phyloP scores from a whole-genome alignment of 1,140 invertebrate species.

The Dendroctonus valens region DNA sequence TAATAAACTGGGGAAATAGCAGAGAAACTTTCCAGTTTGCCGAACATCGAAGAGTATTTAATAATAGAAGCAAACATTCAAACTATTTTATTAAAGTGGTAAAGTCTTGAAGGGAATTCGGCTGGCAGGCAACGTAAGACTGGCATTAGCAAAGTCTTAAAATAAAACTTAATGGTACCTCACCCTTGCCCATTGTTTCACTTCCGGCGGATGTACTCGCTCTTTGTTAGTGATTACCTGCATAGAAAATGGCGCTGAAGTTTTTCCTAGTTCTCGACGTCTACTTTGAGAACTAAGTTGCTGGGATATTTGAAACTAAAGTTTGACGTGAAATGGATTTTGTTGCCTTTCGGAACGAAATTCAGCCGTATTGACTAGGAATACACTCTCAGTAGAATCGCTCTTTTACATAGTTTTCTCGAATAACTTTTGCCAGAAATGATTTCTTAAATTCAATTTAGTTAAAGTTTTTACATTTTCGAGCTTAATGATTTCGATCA shows the following conservation, averaged over 20 bases:
- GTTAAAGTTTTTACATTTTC: too few species aligned
- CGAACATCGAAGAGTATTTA: neutral
- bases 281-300: neutral
- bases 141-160: slow-evolving; percentile 1
- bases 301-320: neutral
- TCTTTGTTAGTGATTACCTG: neutral
- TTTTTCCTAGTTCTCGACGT: neutral
- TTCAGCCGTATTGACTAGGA: neutral
- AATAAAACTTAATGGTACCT: neutral
- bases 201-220: neutral
- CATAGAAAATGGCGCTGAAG: neutral
- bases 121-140: neutral
- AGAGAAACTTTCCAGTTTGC: neutral
- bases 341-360: neutral
- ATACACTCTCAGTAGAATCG: neutral
- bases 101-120: neutral
- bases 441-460: too few species aligned
- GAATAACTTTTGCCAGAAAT: too few species aligned
- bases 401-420: too few species aligned
- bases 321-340: neutral
- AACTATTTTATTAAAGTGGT: neutral
- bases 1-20: too few species aligned
- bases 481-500: too few species aligned
- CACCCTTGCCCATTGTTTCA: neutral
- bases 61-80: slow-evolving; percentile 2